phyloP scores from a whole-genome alignment of 1,140 invertebrate genomes.

The Lanistes nyassanus region DNA sequence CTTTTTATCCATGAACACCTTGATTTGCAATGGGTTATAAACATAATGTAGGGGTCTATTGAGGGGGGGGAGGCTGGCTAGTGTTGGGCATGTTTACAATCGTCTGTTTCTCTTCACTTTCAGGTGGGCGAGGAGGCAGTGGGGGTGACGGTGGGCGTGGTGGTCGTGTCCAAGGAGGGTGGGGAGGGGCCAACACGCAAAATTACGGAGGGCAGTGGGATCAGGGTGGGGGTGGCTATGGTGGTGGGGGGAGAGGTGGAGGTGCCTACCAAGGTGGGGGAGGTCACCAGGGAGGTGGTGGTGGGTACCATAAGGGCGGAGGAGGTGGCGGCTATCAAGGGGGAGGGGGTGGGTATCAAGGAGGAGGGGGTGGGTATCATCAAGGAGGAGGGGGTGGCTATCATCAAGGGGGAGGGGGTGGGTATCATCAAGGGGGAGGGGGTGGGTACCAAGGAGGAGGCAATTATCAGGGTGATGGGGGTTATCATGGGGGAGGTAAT shows the following conservation, averaged over 20 bases:
- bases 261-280: slow-evolving; percentile 38
- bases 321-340: slow-evolving; percentile 28
- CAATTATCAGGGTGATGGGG: slow-evolving; percentile 22
- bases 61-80: no score
- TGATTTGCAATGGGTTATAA: no score
- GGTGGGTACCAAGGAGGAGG: slow-evolving; percentile 29
- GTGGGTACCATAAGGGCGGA: slow-evolving; percentile 19
- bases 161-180: slow-evolving; percentile 48
- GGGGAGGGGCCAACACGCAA: slow-evolving; percentile 27
- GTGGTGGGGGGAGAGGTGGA: slow-evolving; percentile 30
- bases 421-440: slow-evolving; percentile 24
- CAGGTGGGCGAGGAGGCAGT: slow-evolving; percentile 42
- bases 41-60: no score
- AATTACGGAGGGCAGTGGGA: slow-evolving; percentile 18
- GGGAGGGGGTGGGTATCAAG: slow-evolving; percentile 29
- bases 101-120: no score
- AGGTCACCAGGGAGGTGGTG: slow-evolving; percentile 34
- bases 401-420: slow-evolving; percentile 40
- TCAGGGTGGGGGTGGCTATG: slow-evolving; percentile 42
- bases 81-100: no score
- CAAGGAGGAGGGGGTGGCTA: slow-evolving; percentile 57
- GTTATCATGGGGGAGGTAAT: slow-evolving; percentile 25
- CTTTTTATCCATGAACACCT: slow-evolving; percentile 10
- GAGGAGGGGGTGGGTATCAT: slow-evolving; percentile 58
- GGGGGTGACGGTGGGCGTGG: slow-evolving; percentile 39